Base-by-base conservation (phyloP, 2,888 invertebrate species). In the Cheilosia vernalis region DNA sequence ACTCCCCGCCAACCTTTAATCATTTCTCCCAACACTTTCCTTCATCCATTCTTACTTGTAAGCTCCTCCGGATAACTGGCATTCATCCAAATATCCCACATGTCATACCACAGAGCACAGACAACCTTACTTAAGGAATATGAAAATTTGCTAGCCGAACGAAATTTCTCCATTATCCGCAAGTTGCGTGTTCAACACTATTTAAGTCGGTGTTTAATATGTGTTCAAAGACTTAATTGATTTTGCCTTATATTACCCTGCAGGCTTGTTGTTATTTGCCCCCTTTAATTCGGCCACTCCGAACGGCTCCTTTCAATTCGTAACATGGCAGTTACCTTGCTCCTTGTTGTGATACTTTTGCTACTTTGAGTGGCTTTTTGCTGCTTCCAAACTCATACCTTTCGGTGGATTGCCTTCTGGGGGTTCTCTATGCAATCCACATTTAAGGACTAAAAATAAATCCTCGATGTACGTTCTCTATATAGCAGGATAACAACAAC, bases 141-240 rank as follows among this genome's bases (percentile, higher is more conserved):
- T 13, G 49, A 47, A 49, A 58, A 15, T 64, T 63, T 44, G 40
- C 53, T 33, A 66, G 44, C 33, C 33, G 40, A 47, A 10, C 1
- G 33, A 37, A 37, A 37, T 21, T 13, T 15, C 44, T 9, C 13
- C 60, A 24, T 1, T 19, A 49, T 30, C 13, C 30, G 21, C 24
- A 64, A 55, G 70, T 70, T 85, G 84, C 84, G 74, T 85, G 84
- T 58, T 80, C 58, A 55, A 80, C 80, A 80, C 69, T 70, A 74
- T 74, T 85, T 85, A 85, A 80, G 60, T 60, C 74, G 55, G 80
- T 76, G 80, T 80, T 80, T 85, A 85, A 85, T 85, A 80, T 85
- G 66, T 85, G 80, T 80, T 85, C 80, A 85, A 80, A 85, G 80
- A 74, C 70, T 85, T 85, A 85, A 85, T 85, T 85, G 84, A 85